A percentile compares a stretch with the other conserved stretches of the same genome.
phyloP scores from a whole-genome alignment of 2,888 invertebrate genomes.

The Saturnia pavonia region DNA sequence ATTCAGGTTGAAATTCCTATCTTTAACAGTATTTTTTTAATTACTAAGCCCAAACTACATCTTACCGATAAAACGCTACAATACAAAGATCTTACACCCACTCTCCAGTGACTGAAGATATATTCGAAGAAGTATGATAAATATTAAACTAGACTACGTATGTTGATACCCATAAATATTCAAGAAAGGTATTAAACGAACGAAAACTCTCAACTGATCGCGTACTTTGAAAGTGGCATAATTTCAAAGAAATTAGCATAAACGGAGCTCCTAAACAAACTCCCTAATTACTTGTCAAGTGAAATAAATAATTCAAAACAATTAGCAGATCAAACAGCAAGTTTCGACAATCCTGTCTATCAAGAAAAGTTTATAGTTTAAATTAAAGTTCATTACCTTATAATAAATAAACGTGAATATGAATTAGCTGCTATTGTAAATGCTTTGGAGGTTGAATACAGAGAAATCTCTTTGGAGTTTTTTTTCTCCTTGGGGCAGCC shows the following conservation, averaged over 20 bases:
- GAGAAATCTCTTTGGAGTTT: too few relatives aligned
- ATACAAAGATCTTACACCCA: not conserved
- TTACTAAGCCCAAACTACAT: too few relatives aligned
- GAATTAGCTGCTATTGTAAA: too few relatives aligned
- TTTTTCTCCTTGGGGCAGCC: too few relatives aligned
- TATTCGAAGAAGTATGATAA: not conserved
- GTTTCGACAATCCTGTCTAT: constrained; percentile 21
- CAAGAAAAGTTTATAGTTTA: constrained; percentile 15
- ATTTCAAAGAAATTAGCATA: constrained; percentile 57
- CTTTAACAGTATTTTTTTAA: too few relatives aligned
- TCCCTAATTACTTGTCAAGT: constrained; percentile 66
- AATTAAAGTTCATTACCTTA: constrained; percentile 12
- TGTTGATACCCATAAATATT: constrained; percentile 51
- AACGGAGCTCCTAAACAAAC: constrained; percentile 60
- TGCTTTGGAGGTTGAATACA: too few relatives aligned
- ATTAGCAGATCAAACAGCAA: constrained; percentile 36
- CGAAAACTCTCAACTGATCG: constrained; percentile 59
- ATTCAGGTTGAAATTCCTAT: too few relatives aligned
- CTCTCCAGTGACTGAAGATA: not conserved
- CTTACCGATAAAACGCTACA: not conserved
- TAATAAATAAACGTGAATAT: not conserved
- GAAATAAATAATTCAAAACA: constrained; percentile 70
- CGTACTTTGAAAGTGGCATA: constrained; percentile 51
- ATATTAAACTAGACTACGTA: not conserved
- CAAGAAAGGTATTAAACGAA: constrained; percentile 35